Base-by-base conservation (phyloP, 2,797 vertebrate species). In the Chloroceryle amazona region DNA sequence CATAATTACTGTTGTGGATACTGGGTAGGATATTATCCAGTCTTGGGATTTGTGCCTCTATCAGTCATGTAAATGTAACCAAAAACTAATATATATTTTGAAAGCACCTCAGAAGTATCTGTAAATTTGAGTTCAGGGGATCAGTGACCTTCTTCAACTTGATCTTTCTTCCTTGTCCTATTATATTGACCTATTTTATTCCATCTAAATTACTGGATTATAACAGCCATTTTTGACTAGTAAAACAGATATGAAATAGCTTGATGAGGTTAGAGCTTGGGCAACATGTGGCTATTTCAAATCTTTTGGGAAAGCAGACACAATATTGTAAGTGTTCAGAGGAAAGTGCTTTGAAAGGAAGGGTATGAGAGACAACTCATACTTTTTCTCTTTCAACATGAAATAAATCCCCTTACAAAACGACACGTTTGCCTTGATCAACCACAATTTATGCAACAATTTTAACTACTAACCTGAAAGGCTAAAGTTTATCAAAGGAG, bases 281-380 rank as follows among this genome's bases (percentile, higher is more conserved):
- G n/a, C 22, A 62, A 29, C 0, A 0, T 15, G 1, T 23, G 75
- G 29, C 6, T 46, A 15, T 84, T 86, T 67, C 35, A 86, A 58
- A 16, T 55, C 29, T 57, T 10, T 52, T 67, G 13, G 60, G 25
- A 86, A 82, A 65, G 21, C 1, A 75, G 11, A 41, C 5, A 28
- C 6, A 31, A 17, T n/a, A 80, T 67, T 52, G 6, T 62, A 83
- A 51, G 14, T 18, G 3, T 66, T 76, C 2, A 1, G 26, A 51
- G 22, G 33, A 67, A 71, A 86, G 23, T 26, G 1, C 11, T 88
- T 76, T 76, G 65, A 73, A 93, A 58, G 17, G 4, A 35, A 78
- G 11, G 13, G 4, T 33, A 51, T 61, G 16, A 49, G 31, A 72
- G 9, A 60, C 9, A 72, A 19, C 57, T 84, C 28, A 39, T 22